These are phyloP conservation scores for Notocelia uddmanniana DNA, from an alignment of 2,888 invertebrate genomes.

Conservation along the genomic window DNA sequence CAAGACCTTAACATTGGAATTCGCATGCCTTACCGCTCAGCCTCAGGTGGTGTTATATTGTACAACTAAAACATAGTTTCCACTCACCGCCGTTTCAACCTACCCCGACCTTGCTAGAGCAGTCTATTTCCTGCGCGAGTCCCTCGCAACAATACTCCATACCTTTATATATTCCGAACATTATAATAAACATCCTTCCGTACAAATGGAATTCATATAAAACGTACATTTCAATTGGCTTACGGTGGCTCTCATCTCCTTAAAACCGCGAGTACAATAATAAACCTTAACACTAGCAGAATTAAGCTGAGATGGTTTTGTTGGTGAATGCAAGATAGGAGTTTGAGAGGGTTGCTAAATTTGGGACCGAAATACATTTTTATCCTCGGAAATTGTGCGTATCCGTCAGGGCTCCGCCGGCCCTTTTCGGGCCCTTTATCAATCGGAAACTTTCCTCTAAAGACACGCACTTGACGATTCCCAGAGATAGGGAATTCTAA, in stretches of 20 bases:
- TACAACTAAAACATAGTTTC: neutral
- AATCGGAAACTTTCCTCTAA: slow-evolving; percentile 56
- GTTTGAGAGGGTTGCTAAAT: neutral
- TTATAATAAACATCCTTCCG: slow-evolving; percentile 41
- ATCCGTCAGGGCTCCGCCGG: slow-evolving; percentile 41
- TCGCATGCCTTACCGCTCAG: too few relatives aligned
- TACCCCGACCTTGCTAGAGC: slow-evolving; percentile 8
- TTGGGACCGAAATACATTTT: slow-evolving; percentile 50
- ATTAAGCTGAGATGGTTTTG: neutral
- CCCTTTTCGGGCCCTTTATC: slow-evolving; percentile 65
- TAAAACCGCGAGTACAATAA: neutral
- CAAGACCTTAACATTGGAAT: too few relatives aligned
- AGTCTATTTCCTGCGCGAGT: slow-evolving; percentile 26
- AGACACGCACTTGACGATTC: slow-evolving; percentile 35
- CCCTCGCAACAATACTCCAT: slow-evolving; percentile 17
- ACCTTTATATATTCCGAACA: slow-evolving; percentile 33
- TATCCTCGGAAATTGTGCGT: slow-evolving; percentile 51
- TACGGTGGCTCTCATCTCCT: neutral
- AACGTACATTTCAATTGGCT: slow-evolving; percentile 1
- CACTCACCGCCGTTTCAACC: slow-evolving; percentile 23
- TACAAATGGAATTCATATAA: slow-evolving; percentile 34
- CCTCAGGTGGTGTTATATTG: too few relatives aligned
- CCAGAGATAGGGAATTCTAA: slow-evolving; percentile 18
- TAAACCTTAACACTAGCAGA: neutral
- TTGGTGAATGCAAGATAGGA: neutral